Conservation (phyloP, 2,888 invertebrate species). For the Caenorhabditis panamensis region DNA sequence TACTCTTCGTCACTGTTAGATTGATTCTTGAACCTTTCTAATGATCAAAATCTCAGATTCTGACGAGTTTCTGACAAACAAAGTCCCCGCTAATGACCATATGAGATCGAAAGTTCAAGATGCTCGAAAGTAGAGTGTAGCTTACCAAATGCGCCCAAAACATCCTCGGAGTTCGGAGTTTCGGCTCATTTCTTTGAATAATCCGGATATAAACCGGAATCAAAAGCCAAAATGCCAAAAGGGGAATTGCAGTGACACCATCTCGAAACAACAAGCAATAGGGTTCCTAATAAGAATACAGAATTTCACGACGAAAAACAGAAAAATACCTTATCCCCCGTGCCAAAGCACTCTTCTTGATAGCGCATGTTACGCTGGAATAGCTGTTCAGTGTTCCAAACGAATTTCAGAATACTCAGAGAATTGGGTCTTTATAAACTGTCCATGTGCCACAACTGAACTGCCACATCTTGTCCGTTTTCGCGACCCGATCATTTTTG, state of each 20-base stretch:
- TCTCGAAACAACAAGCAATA: constrained; percentile 56
- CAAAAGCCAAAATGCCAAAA: constrained; percentile 31
- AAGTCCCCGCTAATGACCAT: too few relatives aligned
- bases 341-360: constrained; percentile 43
- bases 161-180: constrained; percentile 32
- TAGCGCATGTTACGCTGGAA: constrained; percentile 25
- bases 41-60: too few relatives aligned
- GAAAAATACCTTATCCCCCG: constrained; percentile 18
- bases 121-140: too few relatives aligned
- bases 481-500: constrained; percentile 13
- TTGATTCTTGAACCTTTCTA: too few relatives aligned
- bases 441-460: background rate
- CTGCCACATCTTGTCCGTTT: constrained; percentile 21
- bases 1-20: too few relatives aligned
- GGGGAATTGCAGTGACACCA: constrained; percentile 39
- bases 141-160: constrained; percentile 59
- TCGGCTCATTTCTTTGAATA: constrained; percentile 38
- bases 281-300: constrained; percentile 36
- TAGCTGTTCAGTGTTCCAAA: background rate
- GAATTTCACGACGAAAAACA: background rate
- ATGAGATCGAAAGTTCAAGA: too few relatives aligned
- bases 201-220: constrained; percentile 44
- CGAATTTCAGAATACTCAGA: background rate
- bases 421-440: constrained; percentile 4
- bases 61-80: too few relatives aligned